Percentiles rank a stretch among this genome's conserved stretches.
Conservation (phyloP, 2,797 vertebrate species). For the Lutjanus campechanus region DNA sequence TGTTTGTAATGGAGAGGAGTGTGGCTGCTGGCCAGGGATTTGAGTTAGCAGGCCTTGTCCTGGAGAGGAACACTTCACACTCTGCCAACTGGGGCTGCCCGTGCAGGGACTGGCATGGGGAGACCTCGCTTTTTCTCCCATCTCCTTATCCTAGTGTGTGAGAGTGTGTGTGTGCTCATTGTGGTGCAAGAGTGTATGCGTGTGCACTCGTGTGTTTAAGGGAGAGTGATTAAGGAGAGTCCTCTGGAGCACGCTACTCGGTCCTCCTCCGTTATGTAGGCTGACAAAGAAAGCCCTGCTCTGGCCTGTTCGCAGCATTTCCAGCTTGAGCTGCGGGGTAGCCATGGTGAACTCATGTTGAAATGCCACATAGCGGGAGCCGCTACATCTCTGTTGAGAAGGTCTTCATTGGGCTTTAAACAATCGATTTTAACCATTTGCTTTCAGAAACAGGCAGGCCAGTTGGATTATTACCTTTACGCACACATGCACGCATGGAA, state of each 20-base stretch:
- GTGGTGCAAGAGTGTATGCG: constrained; percentile 39
- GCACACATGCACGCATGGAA: constrained; percentile 42
- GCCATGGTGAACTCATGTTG: constrained; percentile 70
- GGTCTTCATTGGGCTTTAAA: constrained; percentile 59
- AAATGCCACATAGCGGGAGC: constrained; percentile 62
- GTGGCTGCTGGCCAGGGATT: constrained; percentile 83
- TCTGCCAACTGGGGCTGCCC: constrained; percentile 83
- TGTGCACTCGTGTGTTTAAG: constrained; percentile 57
- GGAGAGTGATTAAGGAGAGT: constrained; percentile 75
- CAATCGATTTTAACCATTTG: constrained; percentile 66
- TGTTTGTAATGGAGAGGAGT: constrained; percentile 85
- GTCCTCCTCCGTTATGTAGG: constrained; percentile 66
- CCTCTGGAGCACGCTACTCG: constrained; percentile 69
- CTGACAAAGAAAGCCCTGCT: constrained; percentile 69
- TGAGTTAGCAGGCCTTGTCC: constrained; percentile 84
- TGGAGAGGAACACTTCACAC: constrained; percentile 83
- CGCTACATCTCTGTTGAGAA: constrained; percentile 53
- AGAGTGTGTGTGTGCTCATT: constrained; percentile 18
- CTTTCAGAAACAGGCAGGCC: constrained; percentile 42
- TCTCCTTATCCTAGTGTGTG: constrained; percentile 57
- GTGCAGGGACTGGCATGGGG: constrained; percentile 74
- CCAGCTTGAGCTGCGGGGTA: constrained; percentile 63
- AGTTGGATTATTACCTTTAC: constrained; percentile 42
- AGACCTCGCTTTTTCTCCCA: constrained; percentile 65
- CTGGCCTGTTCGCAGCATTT: constrained; percentile 71